phyloP scores from a whole-genome alignment of 2,113 vertebrate genomes.

The Odobenus rosmarus region DNA sequence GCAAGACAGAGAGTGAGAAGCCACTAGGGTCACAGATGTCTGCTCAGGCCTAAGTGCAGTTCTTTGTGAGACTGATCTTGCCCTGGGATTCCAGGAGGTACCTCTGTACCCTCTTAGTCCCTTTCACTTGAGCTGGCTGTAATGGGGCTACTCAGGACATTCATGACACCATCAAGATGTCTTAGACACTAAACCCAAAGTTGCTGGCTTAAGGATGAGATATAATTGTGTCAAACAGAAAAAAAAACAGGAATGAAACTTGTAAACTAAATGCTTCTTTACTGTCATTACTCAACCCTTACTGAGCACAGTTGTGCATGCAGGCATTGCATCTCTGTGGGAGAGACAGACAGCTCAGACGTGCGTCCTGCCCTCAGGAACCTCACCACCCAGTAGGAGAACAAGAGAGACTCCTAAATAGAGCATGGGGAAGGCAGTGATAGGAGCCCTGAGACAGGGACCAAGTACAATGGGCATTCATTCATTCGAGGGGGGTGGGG shows the following conservation, averaged over 20 bases:
- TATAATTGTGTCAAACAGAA: not conserved
- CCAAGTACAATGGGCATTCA: not conserved
- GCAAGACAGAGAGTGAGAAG: not conserved
- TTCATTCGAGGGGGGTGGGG: not conserved
- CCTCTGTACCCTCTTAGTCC: not conserved
- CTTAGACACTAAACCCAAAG: not conserved
- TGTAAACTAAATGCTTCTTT: not conserved
- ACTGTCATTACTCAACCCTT: not conserved
- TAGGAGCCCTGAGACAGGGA: not conserved
- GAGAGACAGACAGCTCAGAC: not conserved
- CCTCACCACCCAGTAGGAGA: too few relatives aligned
- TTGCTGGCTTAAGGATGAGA: not conserved
- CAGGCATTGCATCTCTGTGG: not conserved
- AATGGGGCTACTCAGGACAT: not conserved
- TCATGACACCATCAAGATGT: not conserved
- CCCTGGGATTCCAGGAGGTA: not conserved
- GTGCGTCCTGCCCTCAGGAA: not conserved
- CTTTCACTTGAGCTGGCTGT: not conserved
- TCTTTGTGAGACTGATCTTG: not conserved
- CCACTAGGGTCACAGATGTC: not conserved
- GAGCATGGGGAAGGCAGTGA: not conserved
- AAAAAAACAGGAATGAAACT: not conserved
- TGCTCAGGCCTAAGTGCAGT: not conserved
- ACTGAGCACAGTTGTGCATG: not conserved
- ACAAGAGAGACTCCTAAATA: not conserved